A percentile compares a stretch with the other conserved stretches of the same genome.
phyloP scores from a whole-genome alignment of 2,888 invertebrate species.

The Chymomyza procnemis region DNA sequence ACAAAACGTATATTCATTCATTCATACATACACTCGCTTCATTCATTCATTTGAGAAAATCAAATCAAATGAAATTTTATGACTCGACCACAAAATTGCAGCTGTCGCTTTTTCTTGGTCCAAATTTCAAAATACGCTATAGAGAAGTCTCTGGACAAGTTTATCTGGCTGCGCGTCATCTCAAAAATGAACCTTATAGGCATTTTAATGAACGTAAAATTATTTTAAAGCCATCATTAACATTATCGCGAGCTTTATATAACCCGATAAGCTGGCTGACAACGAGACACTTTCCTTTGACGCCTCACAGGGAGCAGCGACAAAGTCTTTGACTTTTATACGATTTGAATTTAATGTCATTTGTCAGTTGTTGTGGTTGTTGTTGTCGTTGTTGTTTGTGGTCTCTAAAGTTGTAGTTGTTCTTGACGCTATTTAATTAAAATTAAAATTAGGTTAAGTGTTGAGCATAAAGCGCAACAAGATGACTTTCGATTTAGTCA shows the following conservation, averaged over 20 bases:
- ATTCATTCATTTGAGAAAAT: conserved; percentile 47
- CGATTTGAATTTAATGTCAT: conserved; percentile 55
- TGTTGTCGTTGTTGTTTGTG: conserved; percentile 18
- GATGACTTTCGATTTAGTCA: conserved; percentile 23
- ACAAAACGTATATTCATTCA: background rate
- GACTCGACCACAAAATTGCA: conserved; percentile 51
- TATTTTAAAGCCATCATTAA: conserved; percentile 62
- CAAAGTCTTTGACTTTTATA: conserved; percentile 1
- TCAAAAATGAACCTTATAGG: conserved; percentile 40
- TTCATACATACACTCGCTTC: conserved; percentile 31
- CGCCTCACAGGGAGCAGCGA: conserved; percentile 39
- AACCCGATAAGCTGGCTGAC: conserved; percentile 35
- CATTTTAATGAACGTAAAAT: conserved; percentile 53
- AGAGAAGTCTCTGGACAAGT: background rate
- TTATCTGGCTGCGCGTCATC: background rate
- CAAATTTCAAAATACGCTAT: too few species aligned
- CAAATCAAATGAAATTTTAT: conserved; percentile 60
- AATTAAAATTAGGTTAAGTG: conserved; percentile 64
- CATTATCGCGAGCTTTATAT: conserved; percentile 55
- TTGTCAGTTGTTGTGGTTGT: conserved; percentile 35
- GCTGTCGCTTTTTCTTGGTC: conserved; percentile 29
- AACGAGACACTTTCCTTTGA: conserved; percentile 50
- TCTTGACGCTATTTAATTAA: conserved; percentile 57
- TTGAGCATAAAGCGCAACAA: conserved; percentile 58
- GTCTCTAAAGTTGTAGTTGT: conserved; percentile 10